Percentiles rank a stretch among this genome's conserved stretches.
phyloP scores from a whole-genome alignment of 2,113 vertebrate species.

The Sigmodon hispidus region DNA sequence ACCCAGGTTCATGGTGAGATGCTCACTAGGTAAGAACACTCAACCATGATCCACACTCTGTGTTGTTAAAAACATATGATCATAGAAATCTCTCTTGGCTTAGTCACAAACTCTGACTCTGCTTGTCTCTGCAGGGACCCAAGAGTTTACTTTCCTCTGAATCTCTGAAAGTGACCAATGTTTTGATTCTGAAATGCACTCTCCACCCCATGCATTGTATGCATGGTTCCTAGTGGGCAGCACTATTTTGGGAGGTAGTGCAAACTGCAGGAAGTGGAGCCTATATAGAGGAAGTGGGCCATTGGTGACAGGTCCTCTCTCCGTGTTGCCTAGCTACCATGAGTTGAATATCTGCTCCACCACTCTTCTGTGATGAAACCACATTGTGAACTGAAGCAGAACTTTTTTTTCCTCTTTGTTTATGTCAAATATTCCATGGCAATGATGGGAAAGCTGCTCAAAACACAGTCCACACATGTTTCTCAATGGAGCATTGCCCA shows the following conservation, averaged over 20 bases:
- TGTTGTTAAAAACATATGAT: not conserved
- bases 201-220: not conserved
- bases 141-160: not conserved
- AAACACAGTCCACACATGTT: rapidly evolving
- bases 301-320: not conserved
- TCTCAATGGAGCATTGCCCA: not conserved
- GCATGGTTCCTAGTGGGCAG: not conserved
- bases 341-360: no score
- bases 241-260: not conserved
- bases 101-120: not conserved
- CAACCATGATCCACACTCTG: not conserved
- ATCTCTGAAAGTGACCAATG: not conserved
- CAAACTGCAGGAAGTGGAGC: not conserved
- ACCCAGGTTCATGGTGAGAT: constrained; percentile 17
- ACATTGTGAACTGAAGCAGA: no score
- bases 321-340: not conserved
- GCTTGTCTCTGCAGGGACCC: not conserved
- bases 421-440: not conserved
- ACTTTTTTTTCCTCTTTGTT: not conserved
- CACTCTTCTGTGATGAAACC: not conserved
- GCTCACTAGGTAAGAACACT: not conserved
- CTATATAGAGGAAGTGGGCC: not conserved
- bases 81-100: not conserved
- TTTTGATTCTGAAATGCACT: not conserved
- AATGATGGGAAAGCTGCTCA: not conserved